Conservation (phyloP, 2,797 vertebrate genomes). For the Kryptopterus vitreolus region DNA sequence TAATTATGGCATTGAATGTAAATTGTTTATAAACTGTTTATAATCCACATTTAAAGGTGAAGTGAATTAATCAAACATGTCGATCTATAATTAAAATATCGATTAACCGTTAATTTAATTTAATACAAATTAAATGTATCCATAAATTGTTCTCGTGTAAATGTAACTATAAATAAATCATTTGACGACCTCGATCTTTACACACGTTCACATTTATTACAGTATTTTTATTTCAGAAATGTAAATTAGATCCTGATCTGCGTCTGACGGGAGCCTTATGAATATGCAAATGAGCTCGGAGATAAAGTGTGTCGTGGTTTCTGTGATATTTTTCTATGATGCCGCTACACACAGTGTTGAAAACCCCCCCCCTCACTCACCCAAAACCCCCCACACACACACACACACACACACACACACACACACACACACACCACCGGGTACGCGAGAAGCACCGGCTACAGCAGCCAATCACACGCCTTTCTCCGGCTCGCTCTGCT, state of each 20-base stretch:
- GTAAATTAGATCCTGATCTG: neutral
- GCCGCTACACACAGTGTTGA: slow-evolving; percentile 47
- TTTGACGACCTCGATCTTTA: neutral
- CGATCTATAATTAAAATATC: too few relatives aligned
- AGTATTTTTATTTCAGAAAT: neutral
- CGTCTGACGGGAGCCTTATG: neutral
- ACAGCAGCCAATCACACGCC: slow-evolving; percentile 71
- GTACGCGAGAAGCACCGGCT: slow-evolving; percentile 53
- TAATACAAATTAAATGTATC: too few relatives aligned
- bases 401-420: too few relatives aligned
- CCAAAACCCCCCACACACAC: too few relatives aligned
- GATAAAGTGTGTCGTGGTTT: slow-evolving; percentile 12
- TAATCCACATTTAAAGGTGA: too few relatives aligned
- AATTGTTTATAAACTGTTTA: too few relatives aligned
- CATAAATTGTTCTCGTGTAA: neutral
- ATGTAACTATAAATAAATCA: neutral
- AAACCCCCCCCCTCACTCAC: slow-evolving; percentile 55
- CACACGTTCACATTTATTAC: neutral
- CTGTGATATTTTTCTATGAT: slow-evolving; percentile 28
- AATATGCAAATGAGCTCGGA: slow-evolving; percentile 2
- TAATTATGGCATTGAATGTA: too few relatives aligned
- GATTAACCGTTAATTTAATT: too few relatives aligned
- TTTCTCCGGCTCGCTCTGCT: slow-evolving; percentile 63
- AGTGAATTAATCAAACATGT: too few relatives aligned
- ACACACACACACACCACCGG: too few relatives aligned